A percentile compares a stretch with the other conserved stretches of the same genome.
Conservation (phyloP, 2,888 invertebrate species). For the Apamea monoglypha region DNA sequence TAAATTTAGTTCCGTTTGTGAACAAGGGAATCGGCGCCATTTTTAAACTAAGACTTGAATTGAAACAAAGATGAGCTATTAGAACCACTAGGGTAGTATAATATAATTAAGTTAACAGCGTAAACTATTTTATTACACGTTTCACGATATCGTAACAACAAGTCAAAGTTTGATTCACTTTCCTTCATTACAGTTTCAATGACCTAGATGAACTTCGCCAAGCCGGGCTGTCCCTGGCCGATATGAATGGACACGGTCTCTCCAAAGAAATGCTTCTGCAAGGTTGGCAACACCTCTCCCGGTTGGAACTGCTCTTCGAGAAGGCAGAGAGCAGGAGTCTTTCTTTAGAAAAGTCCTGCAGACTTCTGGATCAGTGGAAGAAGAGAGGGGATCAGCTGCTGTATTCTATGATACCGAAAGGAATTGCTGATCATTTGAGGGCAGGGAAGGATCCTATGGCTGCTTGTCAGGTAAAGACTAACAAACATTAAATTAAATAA, state of each 20-base stretch:
- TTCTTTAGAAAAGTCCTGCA: constrained; percentile 94
- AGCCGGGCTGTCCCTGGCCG: constrained; percentile 95
- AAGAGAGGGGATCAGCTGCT: constrained; percentile 95
- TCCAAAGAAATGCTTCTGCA: constrained; percentile 95
- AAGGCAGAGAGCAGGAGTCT: constrained; percentile 94
- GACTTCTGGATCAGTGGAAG: constrained; percentile 95
- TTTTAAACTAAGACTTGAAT: background rate
- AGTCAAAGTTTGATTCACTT: background rate
- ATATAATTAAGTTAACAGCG: background rate
- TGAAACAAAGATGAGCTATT: background rate
- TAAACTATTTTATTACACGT: background rate
- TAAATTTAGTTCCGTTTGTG: too few species aligned
- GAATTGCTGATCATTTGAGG: constrained; percentile 95
- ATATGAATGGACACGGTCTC: constrained; percentile 95
- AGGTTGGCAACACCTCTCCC: constrained; percentile 96
- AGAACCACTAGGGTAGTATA: background rate
- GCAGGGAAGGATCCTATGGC: constrained; percentile 93
- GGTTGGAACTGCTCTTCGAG: constrained; percentile 95
- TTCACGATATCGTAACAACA: background rate
- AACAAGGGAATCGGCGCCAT: too few species aligned
- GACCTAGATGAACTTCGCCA: constrained; percentile 95
- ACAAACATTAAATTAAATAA: background rate
- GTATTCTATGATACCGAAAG: constrained; percentile 97
- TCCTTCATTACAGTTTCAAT: constrained; percentile 91
- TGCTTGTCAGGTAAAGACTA: constrained; percentile 92